A percentile compares a stretch with the other conserved stretches of the same genome.
These are phyloP conservation scores for Halcyon smyrnensis DNA, from an alignment of 2,797 vertebrate genomes.

Conservation along the genomic window DNA sequence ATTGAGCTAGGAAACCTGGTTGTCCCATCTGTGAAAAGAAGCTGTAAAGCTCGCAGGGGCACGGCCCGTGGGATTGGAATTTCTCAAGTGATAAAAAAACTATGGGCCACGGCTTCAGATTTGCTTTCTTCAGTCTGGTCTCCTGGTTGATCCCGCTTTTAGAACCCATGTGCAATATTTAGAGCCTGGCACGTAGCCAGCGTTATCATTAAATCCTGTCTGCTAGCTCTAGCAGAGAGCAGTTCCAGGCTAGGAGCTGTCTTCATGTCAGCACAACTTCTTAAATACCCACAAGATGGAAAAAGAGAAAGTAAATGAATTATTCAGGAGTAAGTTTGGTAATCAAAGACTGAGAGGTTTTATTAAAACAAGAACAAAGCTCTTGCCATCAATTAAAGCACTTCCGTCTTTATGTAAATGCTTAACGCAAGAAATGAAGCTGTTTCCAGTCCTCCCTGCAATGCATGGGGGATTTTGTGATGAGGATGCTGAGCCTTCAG, in stretches of 20 bases:
- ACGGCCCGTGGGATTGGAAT: neutral
- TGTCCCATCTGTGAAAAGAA: neutral
- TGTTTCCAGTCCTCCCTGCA: slow-evolving; percentile 24
- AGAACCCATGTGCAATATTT: neutral
- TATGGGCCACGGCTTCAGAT: neutral
- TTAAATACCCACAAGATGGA: slow-evolving; percentile 30
- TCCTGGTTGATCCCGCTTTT: neutral
- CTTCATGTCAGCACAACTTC: slow-evolving; percentile 26
- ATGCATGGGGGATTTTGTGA: neutral
- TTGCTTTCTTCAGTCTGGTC: neutral
- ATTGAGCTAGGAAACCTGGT: neutral
- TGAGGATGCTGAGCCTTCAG: neutral
- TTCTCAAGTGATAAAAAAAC: neutral
- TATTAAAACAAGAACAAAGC: slow-evolving; percentile 43
- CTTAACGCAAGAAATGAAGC: slow-evolving; percentile 51
- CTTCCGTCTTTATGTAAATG: slow-evolving; percentile 43
- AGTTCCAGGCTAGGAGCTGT: slow-evolving; percentile 13
- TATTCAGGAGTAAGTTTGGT: slow-evolving; percentile 25
- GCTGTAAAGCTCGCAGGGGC: neutral
- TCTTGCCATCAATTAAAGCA: slow-evolving; percentile 34
- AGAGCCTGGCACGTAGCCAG: neutral
- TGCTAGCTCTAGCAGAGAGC: neutral
- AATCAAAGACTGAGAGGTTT: slow-evolving; percentile 44
- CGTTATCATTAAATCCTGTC: slow-evolving; percentile 1
- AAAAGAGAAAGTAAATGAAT: slow-evolving; percentile 33